Conservation (phyloP, 2,888 invertebrate genomes). For the Rhingia campestris region DNA sequence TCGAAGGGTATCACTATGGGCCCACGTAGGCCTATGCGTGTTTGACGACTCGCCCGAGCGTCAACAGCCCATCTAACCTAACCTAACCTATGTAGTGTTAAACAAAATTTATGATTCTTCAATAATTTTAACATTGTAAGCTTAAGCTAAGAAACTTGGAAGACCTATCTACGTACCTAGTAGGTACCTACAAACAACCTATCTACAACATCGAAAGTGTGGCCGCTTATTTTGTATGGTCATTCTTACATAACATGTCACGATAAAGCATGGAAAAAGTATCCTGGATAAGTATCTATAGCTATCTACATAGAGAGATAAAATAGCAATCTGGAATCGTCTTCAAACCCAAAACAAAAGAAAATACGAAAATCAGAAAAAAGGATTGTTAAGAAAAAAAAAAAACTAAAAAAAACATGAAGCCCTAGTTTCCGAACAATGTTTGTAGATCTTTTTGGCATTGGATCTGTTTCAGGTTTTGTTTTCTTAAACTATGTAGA, state of each 20-base stretch:
- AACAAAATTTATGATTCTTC: too few species aligned
- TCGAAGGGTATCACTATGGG: too few species aligned
- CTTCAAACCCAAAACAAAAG: constrained; percentile 19
- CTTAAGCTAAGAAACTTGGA: too few species aligned
- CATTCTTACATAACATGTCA: constrained; percentile 28
- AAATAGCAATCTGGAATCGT: constrained; percentile 49
- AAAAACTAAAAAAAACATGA: constrained; percentile 52
- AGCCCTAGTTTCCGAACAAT: constrained; percentile 70
- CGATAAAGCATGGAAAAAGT: background rate
- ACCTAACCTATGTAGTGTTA: too few species aligned
- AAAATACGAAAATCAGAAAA: constrained; percentile 11
- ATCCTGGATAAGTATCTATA: constrained; percentile 3
- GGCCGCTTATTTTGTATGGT: too few species aligned
- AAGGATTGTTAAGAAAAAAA: constrained; percentile 55
- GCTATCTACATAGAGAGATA: background rate
- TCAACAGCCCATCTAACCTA: too few species aligned
- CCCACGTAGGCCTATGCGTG: too few species aligned
- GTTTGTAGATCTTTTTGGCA: constrained; percentile 49
- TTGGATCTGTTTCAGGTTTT: constrained; percentile 40
- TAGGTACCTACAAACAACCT: too few species aligned
- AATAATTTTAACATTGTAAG: too few species aligned
- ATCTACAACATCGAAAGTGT: too few species aligned
- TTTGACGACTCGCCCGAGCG: too few species aligned
- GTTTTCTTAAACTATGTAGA: constrained; percentile 21
- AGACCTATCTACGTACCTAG: too few species aligned